Base-by-base conservation (phyloP, 2,888 invertebrate genomes). In the Drosophila mimica region DNA sequence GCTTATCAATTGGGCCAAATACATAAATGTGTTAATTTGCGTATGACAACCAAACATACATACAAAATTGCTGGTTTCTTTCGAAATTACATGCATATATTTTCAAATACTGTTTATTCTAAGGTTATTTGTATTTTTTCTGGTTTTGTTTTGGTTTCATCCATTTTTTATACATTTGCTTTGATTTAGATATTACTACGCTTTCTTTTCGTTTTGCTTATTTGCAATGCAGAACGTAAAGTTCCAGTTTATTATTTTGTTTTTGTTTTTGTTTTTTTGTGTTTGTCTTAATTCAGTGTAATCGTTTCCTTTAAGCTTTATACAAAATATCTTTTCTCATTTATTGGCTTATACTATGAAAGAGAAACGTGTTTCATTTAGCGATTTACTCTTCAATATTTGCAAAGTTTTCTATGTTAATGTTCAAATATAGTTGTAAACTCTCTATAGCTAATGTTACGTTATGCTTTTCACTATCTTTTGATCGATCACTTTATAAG, bases 151-250 rank as follows among this genome's bases (percentile, higher is more conserved):
- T 53, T 63, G 65, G 30, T 64, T 74, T 63, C 48, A 49, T 57
- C 54, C 71, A 56, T 43, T 70, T 71, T 82, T 85, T 85, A 75
- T 79, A 82, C 78, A 85, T 66, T 83, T 79, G 76, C 74, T 89
- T 88, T 81, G 79, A 84, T 88, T 88, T 88, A 88, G 88, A 88
- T 88, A 88, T 89, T 88, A 66, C 88, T 88, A 88, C 88, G 88
- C 89, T 88, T 88, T 88, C 65, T 69, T 70, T 64, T 66, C 64
- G 61, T 51, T 76, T 74, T 67, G 70, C 70, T 71, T 76, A 61
- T 74, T 74, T 78, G 77, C 79, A 83, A 83, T 73, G 76, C 74
- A 81, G 66, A 76, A 70, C 74, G 64, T 61, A 60, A 73, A 53
- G 62, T 72, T 73, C 49, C 43, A 66, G 51, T 60, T 64, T 69